Conservation (phyloP, 2,113 vertebrate species). For the Zosterops japonicus region DNA sequence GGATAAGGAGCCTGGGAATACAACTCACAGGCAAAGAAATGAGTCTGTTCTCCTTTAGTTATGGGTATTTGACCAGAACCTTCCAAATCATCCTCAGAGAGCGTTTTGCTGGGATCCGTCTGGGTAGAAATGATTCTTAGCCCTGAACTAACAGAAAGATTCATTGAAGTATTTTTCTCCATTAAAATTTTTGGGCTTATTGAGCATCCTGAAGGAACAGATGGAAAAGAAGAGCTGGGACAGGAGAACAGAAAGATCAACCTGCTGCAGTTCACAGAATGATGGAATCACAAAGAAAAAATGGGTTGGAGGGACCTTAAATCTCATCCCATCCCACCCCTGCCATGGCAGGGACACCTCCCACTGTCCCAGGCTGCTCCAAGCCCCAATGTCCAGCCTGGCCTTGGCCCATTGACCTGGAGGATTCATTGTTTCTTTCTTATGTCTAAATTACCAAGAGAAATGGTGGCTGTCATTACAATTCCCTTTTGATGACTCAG, state of each 20-base stretch:
- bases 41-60: background rate
- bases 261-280: background rate
- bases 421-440: background rate
- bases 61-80: background rate
- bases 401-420: background rate
- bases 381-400: background rate
- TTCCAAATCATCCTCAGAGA: background rate
- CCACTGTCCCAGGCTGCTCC: background rate
- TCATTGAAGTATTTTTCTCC: background rate
- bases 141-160: background rate
- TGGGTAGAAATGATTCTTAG: background rate
- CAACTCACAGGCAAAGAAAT: background rate
- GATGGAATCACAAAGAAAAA: too few species aligned
- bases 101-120: background rate
- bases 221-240: background rate
- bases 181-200: too few species aligned
- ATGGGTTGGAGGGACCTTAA: background rate
- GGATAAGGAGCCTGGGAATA: background rate
- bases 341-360: background rate
- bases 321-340: rapidly evolving
- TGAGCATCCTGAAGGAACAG: background rate
- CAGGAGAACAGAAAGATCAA: background rate
- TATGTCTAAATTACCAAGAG: background rate
- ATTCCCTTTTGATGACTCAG: background rate
- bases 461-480: background rate